Conservation (phyloP, 2,888 invertebrate species). For the Callyntrura guangdongensis region DNA sequence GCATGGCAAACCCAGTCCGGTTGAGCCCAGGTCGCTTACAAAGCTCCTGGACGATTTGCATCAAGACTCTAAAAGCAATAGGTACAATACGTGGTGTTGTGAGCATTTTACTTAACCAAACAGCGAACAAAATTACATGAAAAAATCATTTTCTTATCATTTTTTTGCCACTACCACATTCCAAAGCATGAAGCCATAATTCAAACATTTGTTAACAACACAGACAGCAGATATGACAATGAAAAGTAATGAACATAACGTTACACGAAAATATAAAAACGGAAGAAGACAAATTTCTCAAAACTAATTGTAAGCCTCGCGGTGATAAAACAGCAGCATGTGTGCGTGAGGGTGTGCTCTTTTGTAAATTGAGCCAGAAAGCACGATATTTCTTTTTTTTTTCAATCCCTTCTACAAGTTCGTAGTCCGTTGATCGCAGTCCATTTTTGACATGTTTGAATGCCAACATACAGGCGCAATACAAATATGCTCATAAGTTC, state of each 20-base stretch:
- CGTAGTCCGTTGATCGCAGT: background rate
- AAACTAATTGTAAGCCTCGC: background rate
- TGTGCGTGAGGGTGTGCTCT: background rate
- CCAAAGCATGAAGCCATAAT: background rate
- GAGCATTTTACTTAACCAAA: slow-evolving; percentile 15
- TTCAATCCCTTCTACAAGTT: background rate
- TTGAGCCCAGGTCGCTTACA: slow-evolving; percentile 88
- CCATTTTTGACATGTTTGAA: background rate
- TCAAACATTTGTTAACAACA: background rate
- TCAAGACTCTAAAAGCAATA: slow-evolving; percentile 87
- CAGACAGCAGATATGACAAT: too few relatives aligned
- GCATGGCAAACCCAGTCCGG: slow-evolving; percentile 88
- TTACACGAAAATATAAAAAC: too few relatives aligned
- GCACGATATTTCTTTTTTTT: background rate
- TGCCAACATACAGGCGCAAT: background rate
- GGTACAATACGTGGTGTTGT: too few relatives aligned
- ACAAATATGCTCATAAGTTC: background rate
- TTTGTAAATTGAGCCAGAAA: background rate
- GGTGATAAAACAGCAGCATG: background rate
- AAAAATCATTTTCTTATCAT: background rate
- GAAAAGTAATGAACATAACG: too few relatives aligned
- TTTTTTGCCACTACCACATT: too few relatives aligned
- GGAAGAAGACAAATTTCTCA: background rate
- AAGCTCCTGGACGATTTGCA: slow-evolving; percentile 89
- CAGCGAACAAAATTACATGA: background rate